These are phyloP conservation scores for Drosophila borborema DNA, from an alignment of 2,888 invertebrate genomes.

Conservation along the genomic window DNA sequence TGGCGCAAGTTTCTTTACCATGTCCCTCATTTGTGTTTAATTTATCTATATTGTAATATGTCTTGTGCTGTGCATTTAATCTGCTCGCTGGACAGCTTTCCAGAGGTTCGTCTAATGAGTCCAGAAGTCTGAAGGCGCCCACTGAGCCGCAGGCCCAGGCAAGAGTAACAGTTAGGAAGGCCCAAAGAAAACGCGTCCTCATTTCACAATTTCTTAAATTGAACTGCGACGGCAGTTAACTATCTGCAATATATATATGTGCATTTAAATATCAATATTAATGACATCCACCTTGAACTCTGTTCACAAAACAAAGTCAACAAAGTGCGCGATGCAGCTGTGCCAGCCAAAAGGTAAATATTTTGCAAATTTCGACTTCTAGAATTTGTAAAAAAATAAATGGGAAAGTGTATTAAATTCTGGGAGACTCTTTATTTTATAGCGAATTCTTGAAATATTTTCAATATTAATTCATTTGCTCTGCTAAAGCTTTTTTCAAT, in stretches of 20 bases:
- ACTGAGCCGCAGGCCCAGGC: slow-evolving; percentile 4
- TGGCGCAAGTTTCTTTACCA: not conserved
- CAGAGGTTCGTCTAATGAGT: not conserved
- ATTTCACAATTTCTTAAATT: slow-evolving; percentile 18
- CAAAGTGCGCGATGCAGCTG: slow-evolving; percentile 25
- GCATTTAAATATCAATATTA: slow-evolving; percentile 11
- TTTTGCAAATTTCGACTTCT: not conserved
- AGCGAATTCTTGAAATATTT: not conserved
- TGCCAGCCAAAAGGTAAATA: slow-evolving; percentile 17
- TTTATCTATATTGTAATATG: slow-evolving; percentile 14
- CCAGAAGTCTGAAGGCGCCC: slow-evolving; percentile 1
- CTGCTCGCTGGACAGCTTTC: slow-evolving; percentile 8
- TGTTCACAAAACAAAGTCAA: slow-evolving; percentile 12
- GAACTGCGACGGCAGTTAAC: slow-evolving; percentile 16
- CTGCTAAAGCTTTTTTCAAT: not conserved
- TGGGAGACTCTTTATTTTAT: not conserved
- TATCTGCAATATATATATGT: not conserved
- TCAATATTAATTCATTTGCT: not conserved
- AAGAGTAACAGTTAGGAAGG: slow-evolving; percentile 6
- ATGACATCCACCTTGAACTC: slow-evolving; percentile 31
- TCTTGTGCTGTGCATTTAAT: slow-evolving; percentile 13
- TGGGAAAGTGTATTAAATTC: no score
- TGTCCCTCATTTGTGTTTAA: not conserved
- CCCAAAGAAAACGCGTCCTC: slow-evolving; percentile 24
- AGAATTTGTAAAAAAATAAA: not conserved